Percentiles rank a stretch among this genome's conserved stretches.
Conservation (phyloP, 2,888 invertebrate species). For the Escarpia spicata region DNA sequence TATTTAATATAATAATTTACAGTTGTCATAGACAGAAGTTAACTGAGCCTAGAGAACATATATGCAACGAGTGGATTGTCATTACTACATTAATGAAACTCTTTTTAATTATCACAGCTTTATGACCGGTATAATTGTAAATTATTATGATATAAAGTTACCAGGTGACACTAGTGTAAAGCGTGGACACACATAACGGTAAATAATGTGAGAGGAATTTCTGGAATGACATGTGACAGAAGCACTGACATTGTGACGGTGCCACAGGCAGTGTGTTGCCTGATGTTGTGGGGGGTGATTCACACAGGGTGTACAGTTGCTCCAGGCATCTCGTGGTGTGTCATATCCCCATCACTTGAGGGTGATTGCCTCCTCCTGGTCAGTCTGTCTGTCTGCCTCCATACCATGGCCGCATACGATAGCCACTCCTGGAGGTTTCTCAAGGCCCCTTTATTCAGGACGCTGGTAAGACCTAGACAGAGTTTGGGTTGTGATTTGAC, state of each 20-base stretch:
- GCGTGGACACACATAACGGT: neutral
- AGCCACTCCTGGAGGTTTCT: neutral
- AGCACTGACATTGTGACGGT: neutral
- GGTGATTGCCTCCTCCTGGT: neutral
- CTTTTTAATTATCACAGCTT: neutral
- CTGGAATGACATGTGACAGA: neutral
- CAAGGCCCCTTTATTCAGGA: neutral
- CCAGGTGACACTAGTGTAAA: neutral
- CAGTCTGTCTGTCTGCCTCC: neutral
- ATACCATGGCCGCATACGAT: neutral
- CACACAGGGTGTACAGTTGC: neutral
- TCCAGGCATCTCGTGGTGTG: neutral
- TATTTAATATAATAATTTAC: neutral
- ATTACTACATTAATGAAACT: neutral
- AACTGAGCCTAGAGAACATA: neutral
- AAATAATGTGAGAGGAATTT: conserved; percentile 3
- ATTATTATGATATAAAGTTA: neutral
- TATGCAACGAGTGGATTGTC: neutral
- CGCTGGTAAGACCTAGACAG: neutral
- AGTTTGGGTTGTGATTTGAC: neutral
- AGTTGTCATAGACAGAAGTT: neutral
- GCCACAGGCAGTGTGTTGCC: neutral
- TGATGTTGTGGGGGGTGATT: neutral
- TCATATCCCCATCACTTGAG: neutral
- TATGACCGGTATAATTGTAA: neutral